A percentile compares a stretch with the other conserved stretches of the same genome.
phyloP scores from a whole-genome alignment of 1,140 invertebrate species.

The Scaptomyza pallida region DNA sequence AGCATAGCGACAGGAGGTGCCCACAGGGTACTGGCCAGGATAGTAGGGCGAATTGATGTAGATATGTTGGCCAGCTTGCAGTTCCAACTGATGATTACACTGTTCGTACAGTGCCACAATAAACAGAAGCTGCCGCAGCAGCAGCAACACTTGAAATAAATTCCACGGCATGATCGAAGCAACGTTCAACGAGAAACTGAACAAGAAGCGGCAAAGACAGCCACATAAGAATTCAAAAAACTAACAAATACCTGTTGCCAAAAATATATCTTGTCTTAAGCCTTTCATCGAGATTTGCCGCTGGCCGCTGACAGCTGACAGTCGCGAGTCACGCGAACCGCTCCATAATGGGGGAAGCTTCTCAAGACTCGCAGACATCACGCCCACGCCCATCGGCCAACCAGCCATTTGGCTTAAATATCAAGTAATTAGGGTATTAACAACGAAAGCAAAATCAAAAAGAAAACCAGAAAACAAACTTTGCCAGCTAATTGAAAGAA shows the following conservation, averaged over 20 bases:
- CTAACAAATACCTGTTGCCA: constrained; percentile 19
- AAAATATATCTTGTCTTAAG: constrained; percentile 9
- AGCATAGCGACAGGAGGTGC: constrained; percentile 75
- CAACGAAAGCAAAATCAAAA: constrained; percentile 28
- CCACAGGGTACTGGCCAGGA: constrained; percentile 68
- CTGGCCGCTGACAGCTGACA: constrained; percentile 22
- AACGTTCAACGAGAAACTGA: constrained; percentile 52
- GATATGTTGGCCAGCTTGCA: constrained; percentile 66
- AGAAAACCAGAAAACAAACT: constrained; percentile 35
- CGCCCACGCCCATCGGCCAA: constrained; percentile 48
- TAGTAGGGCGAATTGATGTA: constrained; percentile 81
- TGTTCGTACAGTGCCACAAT: constrained; percentile 57
- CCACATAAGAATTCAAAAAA: constrained; percentile 59
- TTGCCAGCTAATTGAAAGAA: constrained; percentile 71
- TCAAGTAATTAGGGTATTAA: constrained; percentile 67
- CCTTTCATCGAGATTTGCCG: constrained; percentile 44
- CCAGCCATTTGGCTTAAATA: constrained; percentile 50
- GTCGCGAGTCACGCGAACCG: constrained; percentile 60
- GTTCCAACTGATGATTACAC: constrained; percentile 72
- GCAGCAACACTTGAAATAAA: constrained; percentile 4
- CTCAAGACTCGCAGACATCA: constrained; percentile 19
- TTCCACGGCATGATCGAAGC: constrained; percentile 54
- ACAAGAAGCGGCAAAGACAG: constrained; percentile 24
- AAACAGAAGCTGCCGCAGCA: not conserved
- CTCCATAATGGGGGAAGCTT: constrained; percentile 44